Evolutionary conservation across 2,797 vertebrate species (phyloP).

Genomic region (Chelonia mydas): DNA sequence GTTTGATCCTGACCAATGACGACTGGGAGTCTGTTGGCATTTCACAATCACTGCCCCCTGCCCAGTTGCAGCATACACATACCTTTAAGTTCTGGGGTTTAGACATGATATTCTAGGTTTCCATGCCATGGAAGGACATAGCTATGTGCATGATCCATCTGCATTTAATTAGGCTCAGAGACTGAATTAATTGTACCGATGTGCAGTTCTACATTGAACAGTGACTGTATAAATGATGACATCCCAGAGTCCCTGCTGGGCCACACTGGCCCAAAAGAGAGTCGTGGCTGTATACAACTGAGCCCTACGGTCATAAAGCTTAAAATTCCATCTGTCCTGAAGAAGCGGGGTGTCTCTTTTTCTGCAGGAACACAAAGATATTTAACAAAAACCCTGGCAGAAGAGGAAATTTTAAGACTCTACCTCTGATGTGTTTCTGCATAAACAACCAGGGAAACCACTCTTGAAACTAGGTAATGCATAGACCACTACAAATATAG

Average conservation of each 20-base stretch:
- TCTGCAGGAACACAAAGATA: not conserved
- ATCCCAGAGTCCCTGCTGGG: not conserved
- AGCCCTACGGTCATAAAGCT: not conserved
- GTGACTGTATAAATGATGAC: not conserved
- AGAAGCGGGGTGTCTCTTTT: not conserved
- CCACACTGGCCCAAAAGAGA: not conserved
- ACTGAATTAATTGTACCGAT: not conserved
- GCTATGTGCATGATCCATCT: not conserved
- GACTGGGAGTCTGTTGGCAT: fast-evolving
- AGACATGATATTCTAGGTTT: not conserved
- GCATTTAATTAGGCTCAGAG: not conserved
- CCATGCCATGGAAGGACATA: not conserved
- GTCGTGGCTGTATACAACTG: not conserved
- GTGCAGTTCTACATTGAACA: not conserved
- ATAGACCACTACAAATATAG: not conserved
- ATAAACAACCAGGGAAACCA: not conserved
- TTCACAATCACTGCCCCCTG: not conserved
- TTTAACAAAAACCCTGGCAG: not conserved
- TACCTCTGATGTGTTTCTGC: not conserved
- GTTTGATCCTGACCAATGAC: not conserved
- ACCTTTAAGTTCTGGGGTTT: not conserved
- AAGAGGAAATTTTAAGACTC: not conserved
- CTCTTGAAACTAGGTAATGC: too few species aligned
- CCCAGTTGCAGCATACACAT: not conserved
- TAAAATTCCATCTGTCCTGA: not conserved